Conservation (phyloP, 2,113 vertebrate species). For the Mionectes macconnelli region DNA sequence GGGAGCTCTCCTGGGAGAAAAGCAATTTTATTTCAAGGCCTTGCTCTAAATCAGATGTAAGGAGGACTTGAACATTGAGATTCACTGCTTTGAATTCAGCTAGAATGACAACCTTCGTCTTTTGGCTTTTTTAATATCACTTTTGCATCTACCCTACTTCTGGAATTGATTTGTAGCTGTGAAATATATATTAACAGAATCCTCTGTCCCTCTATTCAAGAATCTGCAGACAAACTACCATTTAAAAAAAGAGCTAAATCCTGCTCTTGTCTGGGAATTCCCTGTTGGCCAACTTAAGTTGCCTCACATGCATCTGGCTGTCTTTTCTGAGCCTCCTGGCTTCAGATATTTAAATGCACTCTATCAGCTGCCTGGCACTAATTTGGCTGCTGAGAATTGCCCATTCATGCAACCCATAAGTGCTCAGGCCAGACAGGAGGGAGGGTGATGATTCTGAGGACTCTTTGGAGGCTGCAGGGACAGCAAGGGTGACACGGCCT, state of each 20-base stretch:
- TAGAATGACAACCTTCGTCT: neutral
- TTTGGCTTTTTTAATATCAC: neutral
- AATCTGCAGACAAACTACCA: neutral
- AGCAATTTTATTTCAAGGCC: neutral
- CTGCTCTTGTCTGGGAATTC: neutral
- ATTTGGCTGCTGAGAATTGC: neutral
- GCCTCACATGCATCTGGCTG: neutral
- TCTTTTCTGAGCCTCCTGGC: neutral
- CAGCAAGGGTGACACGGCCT: neutral
- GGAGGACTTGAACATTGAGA: neutral
- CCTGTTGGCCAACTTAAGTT: neutral
- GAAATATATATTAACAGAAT: neutral
- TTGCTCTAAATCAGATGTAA: neutral
- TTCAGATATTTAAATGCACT: neutral
- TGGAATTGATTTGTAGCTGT: neutral
- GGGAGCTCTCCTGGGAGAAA: neutral
- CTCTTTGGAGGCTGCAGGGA: neutral
- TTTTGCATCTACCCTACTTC: neutral
- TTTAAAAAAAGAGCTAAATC: neutral
- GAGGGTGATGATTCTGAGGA: neutral
- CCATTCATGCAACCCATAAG: rapidly evolving
- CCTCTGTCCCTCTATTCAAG: neutral
- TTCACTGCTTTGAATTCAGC: neutral
- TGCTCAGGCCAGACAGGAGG: neutral
- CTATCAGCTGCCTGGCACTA: neutral